A percentile compares a stretch with the other conserved stretches of the same genome.
phyloP scores from a whole-genome alignment of 1,140 invertebrate species.

The Orius insidiosus region DNA sequence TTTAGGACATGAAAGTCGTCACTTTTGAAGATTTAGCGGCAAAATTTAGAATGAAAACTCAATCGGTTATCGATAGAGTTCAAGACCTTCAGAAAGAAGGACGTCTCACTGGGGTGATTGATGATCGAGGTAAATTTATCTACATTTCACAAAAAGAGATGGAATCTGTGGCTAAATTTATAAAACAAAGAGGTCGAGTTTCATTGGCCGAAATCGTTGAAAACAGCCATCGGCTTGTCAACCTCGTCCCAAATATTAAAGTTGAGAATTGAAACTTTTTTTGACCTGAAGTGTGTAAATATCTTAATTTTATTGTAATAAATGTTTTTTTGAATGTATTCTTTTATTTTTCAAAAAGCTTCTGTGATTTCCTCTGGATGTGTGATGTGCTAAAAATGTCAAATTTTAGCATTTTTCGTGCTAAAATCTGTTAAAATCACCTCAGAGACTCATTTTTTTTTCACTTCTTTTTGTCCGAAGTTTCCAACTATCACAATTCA shows the following conservation, averaged over 20 bases:
- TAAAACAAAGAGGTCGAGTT: slow-evolving; percentile 84
- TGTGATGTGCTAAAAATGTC: too few species aligned
- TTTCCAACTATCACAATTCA: too few species aligned
- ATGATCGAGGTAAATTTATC: slow-evolving; percentile 98
- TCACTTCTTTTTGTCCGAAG: too few species aligned
- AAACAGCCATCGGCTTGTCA: slow-evolving; percentile 85
- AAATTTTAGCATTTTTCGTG: too few species aligned
- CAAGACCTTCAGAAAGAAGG: slow-evolving; percentile 67
- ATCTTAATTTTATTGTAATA: too few species aligned
- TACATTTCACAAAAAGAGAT: slow-evolving; percentile 88
- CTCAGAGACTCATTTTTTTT: too few species aligned
- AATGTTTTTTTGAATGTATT: too few species aligned
- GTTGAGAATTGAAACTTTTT: neutral
- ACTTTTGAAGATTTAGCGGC: slow-evolving; percentile 84
- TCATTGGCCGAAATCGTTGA: slow-evolving; percentile 86
- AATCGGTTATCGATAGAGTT: slow-evolving; percentile 69
- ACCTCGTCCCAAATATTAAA: slow-evolving; percentile 40
- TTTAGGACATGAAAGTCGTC: slow-evolving; percentile 74
- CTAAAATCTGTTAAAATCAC: too few species aligned
- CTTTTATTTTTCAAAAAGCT: too few species aligned
- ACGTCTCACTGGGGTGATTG: slow-evolving; percentile 73
- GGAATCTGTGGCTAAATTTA: slow-evolving; percentile 85
- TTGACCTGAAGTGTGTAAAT: too few species aligned
- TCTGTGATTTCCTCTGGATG: too few species aligned
- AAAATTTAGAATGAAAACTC: slow-evolving; percentile 84